These are phyloP conservation scores for Parazoanthus darwini DNA, from an alignment of 92 coral and sea anemone species.

Conservation along the genomic window DNA sequence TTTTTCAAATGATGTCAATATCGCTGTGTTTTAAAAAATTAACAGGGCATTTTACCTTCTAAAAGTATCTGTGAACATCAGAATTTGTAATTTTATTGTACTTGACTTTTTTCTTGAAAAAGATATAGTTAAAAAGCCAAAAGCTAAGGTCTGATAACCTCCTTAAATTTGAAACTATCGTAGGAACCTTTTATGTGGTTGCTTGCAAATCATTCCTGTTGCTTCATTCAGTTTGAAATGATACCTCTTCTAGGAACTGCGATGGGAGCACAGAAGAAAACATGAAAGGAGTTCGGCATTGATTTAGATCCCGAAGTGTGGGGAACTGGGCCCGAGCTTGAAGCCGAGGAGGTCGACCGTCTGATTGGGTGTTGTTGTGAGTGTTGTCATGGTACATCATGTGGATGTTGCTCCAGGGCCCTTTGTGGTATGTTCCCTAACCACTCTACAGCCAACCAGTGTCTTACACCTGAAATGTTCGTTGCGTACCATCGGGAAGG, in stretches of 20 bases:
- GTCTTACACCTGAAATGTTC: conserved; percentile 67
- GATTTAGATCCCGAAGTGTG: conserved; percentile 55
- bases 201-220: neutral
- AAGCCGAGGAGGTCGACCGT: conserved; percentile 57
- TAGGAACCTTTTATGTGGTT: too few relatives aligned
- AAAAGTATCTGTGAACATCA: too few relatives aligned
- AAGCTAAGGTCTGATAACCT: too few relatives aligned
- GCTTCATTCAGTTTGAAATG: neutral
- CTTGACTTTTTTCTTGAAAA: too few relatives aligned
- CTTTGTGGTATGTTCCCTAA: conserved; percentile 60
- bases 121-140: too few relatives aligned
- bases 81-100: too few relatives aligned
- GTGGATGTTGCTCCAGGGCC: conserved; percentile 40
- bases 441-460: conserved; percentile 68
- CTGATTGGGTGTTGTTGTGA: conserved; percentile 68
- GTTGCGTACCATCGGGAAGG: conserved; percentile 74
- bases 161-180: too few relatives aligned
- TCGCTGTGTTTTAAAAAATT: too few relatives aligned
- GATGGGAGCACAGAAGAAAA: neutral
- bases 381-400: conserved; percentile 54
- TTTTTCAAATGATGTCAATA: too few relatives aligned
- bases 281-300: conserved; percentile 55
- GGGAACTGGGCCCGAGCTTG: conserved; percentile 70
- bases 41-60: too few relatives aligned
- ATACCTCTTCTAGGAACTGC: neutral